These are phyloP conservation scores for Liasis olivaceus DNA, from an alignment of 2,797 vertebrate species.

Conservation along the genomic window DNA sequence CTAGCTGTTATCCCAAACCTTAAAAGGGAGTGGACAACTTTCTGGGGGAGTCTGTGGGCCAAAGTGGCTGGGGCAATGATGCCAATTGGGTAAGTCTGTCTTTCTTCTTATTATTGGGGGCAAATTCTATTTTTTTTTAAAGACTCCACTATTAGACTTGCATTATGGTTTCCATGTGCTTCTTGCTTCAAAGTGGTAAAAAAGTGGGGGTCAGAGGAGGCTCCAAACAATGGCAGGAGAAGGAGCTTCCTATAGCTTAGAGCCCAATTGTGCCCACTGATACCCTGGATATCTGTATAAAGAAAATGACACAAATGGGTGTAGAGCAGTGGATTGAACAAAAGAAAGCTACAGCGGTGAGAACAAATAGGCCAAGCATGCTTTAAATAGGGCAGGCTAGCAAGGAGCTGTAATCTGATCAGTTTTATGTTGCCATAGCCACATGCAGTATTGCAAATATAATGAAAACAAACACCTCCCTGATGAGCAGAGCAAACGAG, in stretches of 20 bases:
- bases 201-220: neutral
- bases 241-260: neutral
- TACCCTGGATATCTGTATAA: too few relatives aligned
- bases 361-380: conserved; percentile 19
- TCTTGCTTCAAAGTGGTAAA: neutral
- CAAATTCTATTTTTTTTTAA: neutral
- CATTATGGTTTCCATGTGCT: neutral
- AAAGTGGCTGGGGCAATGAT: neutral
- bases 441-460: conserved; percentile 15
- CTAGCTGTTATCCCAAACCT: neutral
- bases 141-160: neutral
- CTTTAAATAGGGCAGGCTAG: conserved; percentile 32
- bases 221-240: neutral
- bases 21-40: neutral
- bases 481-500: conserved; percentile 8
- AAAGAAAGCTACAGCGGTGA: conserved; percentile 30
- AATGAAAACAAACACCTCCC: neutral
- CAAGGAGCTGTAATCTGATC: neutral
- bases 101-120: neutral
- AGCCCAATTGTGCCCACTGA: neutral
- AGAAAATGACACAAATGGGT: neutral
- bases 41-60: neutral
- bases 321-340: neutral
- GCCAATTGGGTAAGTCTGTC: neutral
- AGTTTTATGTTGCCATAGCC: conserved; percentile 8